Conservation (phyloP, 2,797 vertebrate species). For the Ceyx erithaca region DNA sequence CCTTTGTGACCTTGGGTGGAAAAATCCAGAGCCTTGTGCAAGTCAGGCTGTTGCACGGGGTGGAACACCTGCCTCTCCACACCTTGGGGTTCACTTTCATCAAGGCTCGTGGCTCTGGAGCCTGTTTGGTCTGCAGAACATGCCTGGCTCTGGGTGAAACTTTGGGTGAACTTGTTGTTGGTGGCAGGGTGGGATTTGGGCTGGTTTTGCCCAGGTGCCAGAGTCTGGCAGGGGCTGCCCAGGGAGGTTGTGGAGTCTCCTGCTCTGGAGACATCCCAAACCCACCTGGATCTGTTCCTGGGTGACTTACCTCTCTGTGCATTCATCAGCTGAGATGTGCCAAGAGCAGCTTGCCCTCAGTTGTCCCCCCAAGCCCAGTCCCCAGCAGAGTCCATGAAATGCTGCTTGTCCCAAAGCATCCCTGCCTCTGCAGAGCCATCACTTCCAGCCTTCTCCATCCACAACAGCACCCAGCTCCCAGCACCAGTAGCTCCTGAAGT, state of each 20-base stretch:
- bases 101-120: not conserved
- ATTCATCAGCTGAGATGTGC: not conserved
- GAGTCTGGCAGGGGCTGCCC: no score
- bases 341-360: not conserved
- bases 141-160: not conserved
- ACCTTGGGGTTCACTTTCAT: not conserved
- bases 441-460: not conserved
- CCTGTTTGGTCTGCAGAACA: not conserved
- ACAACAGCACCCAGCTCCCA: not conserved
- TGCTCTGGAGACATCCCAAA: no score
- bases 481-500: not conserved
- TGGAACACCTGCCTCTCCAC: not conserved
- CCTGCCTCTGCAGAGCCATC: not conserved
- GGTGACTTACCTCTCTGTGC: not conserved
- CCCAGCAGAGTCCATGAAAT: accelerated
- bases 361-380: not conserved
- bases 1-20: not conserved
- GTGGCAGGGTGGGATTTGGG: not conserved
- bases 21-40: not conserved
- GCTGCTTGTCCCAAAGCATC: not conserved
- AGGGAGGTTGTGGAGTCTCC: no score
- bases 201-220: not conserved
- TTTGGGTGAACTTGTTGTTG: not conserved
- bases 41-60: accelerated
- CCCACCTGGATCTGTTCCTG: no score